Evolutionary conservation across 2,888 invertebrate species (phyloP), one percentile per base, ranked within the genome.

Genomic region (Glyphotaelius pellucidus): DNA sequence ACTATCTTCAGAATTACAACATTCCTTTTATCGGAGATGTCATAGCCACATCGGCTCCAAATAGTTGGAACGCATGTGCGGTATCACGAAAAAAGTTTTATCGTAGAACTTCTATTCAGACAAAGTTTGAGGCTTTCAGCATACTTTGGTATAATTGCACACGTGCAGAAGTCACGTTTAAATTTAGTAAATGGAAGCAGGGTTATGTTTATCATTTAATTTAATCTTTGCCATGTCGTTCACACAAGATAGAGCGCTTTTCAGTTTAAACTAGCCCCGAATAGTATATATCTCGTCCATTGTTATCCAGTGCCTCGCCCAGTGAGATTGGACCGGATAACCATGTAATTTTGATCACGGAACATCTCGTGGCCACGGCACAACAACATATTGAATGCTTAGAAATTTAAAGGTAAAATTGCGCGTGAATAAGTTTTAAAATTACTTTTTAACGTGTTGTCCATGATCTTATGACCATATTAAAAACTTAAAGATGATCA

Each of bases 181-280:
- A 52, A 19, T 67, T 67, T 67, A 25, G 1, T 67, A 25, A n/a
- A 25, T 67, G 9, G 9, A 14, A 5, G 31, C 30, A 25, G 32
- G 32, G 15, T 19, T 81, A 81, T 81, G 31, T 81, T 81, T 31
- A 32, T 81, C 81, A 81, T 81, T 81, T 81, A 81, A 81, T 81
- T 81, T 30, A 81, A 81, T 81, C 81, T 31, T 81, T 31, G 81
- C 19, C 15, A 81, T 81, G 81, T 81, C 81, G 30, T 81, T 81
- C 14, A 81, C 32, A 81, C 81, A 32, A 81, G 31, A 81, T 67
- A n/a, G 9, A n/a, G 67, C 25, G 67, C 67, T 67, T 67, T 25
- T n/a, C 25, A 67, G 67, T n/a, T 25, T 19, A 25, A 67, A 52
- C 52, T 15, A 5, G 19, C 52, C 19, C 67, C 9, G 2, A 9